Base-by-base conservation (phyloP, 2,888 invertebrate genomes). In the Phragmatobia fuliginosa region DNA sequence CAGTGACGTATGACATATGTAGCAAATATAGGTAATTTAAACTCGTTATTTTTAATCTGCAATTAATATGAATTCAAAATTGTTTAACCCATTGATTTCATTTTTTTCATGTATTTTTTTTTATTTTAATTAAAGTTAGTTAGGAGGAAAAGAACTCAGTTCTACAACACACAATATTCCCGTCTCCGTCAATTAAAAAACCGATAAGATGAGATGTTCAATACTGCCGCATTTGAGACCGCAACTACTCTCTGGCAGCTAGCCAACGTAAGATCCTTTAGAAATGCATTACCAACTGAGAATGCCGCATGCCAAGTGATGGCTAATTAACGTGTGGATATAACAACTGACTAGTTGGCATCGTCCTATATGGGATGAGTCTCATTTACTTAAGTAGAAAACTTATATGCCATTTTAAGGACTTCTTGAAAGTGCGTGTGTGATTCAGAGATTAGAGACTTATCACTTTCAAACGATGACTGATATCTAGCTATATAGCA, bases 291-390 rank as follows among this genome's bases (percentile, higher is more conserved):
- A 32, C 61, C 41, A 58, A 41, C 58, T 71, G 73, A 68, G 70
- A 74, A 74, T 74, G 67, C 76, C 60, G 67, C 70, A 59, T 72
- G 75, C 75, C 78, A 78, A 72, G 68, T 74, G 68, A 73, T 70
- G 66, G 49, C 74, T 79, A 79, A 79, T 81, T 79, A 79, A 73
- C 68, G 66, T 65, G 56, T 32, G 67, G 59, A 78, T 66, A 70
- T 49, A 68, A 74, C 70, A 71, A 63, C 70, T 75, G 61, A 67
- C 72, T 70, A 71, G 66, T 72, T 80, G 80, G 80, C 81, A 73
- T 63, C 75, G 67, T 69, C 36, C 21, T 33, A 59, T 63, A 68
- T 59, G 11, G 33, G 28, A 63, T 59, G 36, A 49, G 2, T 56
- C 28, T 16, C 7, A 16, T 56, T 56, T 28, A 28, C 28, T 28